Conservation (phyloP, 2,797 vertebrate genomes). For the Falco peregrinus region DNA sequence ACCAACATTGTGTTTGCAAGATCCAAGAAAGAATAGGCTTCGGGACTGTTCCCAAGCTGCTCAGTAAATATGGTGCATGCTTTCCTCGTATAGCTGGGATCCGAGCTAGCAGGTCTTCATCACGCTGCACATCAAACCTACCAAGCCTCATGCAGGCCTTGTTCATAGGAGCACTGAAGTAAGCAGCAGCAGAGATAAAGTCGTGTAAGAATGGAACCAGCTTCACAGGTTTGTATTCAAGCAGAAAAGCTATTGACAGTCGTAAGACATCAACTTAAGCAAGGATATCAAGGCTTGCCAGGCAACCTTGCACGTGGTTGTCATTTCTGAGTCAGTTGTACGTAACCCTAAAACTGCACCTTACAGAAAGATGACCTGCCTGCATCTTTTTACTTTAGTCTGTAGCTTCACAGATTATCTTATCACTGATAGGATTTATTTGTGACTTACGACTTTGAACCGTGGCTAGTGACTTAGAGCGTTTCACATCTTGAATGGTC, state of each 20-base stretch:
- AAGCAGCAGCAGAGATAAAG: background rate
- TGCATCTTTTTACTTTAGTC: background rate
- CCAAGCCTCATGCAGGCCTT: accelerated
- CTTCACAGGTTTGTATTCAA: background rate
- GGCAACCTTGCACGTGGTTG: background rate
- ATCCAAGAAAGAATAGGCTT: background rate
- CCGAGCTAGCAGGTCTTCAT: background rate
- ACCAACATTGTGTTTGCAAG: background rate
- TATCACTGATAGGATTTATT: background rate
- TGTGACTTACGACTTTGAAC: background rate
- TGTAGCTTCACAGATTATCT: background rate
- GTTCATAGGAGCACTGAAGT: background rate
- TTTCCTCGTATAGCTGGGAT: background rate
- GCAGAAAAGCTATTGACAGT: background rate
- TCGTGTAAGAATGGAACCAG: background rate
- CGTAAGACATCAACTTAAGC: background rate
- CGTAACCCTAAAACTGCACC: background rate
- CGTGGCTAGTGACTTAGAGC: background rate
- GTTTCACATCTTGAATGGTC: background rate
- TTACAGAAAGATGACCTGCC: background rate
- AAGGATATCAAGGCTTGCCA: background rate
- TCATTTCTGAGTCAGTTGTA: background rate
- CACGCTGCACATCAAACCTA: background rate
- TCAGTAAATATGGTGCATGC: background rate
- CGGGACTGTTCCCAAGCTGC: background rate